Evolutionary conservation across 2,888 invertebrate genomes (phyloP).

Genomic region (Eupelmus urozonus): DNA sequence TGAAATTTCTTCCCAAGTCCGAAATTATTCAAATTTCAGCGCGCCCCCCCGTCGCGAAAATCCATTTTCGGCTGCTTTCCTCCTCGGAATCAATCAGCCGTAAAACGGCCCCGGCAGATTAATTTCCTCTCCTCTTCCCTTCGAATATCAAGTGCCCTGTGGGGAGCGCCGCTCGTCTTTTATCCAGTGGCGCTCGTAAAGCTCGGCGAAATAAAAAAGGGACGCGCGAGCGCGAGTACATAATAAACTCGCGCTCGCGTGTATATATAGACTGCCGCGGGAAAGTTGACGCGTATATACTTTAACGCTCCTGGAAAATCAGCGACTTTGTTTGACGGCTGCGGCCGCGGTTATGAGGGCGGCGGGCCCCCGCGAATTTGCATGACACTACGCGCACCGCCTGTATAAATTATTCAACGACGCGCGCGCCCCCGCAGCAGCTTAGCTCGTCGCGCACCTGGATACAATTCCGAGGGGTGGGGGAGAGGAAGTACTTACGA

Average conservation of each 20-base stretch:
- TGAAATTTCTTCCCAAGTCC: neutral
- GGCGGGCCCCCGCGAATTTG: constrained; percentile 42
- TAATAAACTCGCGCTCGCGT: neutral
- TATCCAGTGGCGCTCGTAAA: too few species aligned
- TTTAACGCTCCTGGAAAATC: constrained; percentile 28
- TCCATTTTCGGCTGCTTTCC: too few species aligned
- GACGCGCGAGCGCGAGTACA: too few species aligned
- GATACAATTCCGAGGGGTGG: constrained; percentile 30
- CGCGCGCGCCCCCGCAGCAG: neutral
- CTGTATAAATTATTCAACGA: constrained; percentile 56
- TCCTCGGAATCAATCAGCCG: too few species aligned
- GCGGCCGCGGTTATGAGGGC: constrained; percentile 38
- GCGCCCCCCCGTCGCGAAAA: too few species aligned
- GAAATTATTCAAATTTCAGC: neutral
- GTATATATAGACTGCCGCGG: neutral
- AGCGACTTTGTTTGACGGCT: constrained; percentile 39
- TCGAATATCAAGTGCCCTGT: too few species aligned
- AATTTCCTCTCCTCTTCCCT: too few species aligned
- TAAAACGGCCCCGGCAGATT: too few species aligned
- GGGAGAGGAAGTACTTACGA: constrained; percentile 82
- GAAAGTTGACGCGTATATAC: neutral
- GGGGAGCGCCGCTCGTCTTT: too few species aligned
- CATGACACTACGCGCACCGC: constrained; percentile 50
- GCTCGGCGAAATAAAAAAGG: too few species aligned
- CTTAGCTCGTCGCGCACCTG: neutral